These are phyloP conservation scores for Pelvicachromis taeniatus DNA, from an alignment of 2,113 vertebrate species.

Conservation along the genomic window DNA sequence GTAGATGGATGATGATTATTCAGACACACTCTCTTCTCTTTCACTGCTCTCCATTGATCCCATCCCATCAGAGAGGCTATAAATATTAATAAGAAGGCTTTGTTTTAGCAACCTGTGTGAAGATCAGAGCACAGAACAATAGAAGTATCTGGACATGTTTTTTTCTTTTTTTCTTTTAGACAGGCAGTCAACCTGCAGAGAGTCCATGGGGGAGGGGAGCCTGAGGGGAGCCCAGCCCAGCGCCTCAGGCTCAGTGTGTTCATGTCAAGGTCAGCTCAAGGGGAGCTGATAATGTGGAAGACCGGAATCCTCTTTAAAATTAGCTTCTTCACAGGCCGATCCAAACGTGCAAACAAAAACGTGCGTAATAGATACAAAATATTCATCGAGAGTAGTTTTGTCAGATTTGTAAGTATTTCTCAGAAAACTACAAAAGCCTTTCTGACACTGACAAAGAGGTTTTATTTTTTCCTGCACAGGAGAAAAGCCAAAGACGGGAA, in stretches of 20 bases:
- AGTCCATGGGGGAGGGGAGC: constrained; percentile 54
- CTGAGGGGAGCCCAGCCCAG: constrained; percentile 27
- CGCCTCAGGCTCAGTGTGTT: constrained; percentile 50
- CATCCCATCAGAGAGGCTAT: constrained; percentile 65
- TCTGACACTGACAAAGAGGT: not conserved
- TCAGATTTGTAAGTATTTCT: not conserved
- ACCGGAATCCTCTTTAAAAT: constrained; percentile 31
- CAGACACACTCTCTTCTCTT: constrained; percentile 52
- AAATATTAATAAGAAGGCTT: constrained; percentile 73
- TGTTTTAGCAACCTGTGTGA: constrained; percentile 76
- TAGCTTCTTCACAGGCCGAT: not conserved
- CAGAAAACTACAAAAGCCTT: not conserved
- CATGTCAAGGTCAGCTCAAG: constrained; percentile 71
- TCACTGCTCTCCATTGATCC: constrained; percentile 68
- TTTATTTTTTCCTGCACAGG: not conserved
- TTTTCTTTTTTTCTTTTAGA: not conserved
- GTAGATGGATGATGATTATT: constrained; percentile 71
- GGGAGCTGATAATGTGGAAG: constrained; percentile 40
- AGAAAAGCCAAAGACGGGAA: not conserved
- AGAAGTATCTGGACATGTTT: constrained; percentile 61
- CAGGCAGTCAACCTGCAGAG: constrained; percentile 42
- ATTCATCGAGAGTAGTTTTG: not conserved
- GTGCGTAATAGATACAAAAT: not conserved
- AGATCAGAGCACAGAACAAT: constrained; percentile 68
- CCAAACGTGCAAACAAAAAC: not conserved